Conservation (phyloP, 2,113 vertebrate species). For the Elaphurus davidianus region DNA sequence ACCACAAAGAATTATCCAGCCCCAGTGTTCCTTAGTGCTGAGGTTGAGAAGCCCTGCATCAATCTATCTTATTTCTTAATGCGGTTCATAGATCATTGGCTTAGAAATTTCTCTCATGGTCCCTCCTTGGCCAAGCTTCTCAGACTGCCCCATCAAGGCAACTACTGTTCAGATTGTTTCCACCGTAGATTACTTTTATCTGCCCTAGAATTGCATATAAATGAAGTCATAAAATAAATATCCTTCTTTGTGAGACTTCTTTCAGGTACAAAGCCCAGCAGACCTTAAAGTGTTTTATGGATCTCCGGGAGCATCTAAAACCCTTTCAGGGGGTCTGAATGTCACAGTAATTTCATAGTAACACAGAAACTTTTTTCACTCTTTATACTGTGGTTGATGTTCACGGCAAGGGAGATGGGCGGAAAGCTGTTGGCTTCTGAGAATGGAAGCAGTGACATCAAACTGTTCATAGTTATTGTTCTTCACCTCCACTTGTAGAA, state of each 20-base stretch:
- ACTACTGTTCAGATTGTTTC: background rate
- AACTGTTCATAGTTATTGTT: background rate
- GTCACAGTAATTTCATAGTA: background rate
- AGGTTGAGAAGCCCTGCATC: background rate
- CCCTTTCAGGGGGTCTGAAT: background rate
- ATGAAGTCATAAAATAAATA: background rate
- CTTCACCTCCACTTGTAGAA: background rate
- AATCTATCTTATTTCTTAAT: background rate
- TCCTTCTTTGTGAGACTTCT: background rate
- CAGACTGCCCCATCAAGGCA: accelerated
- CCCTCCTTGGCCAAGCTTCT: background rate
- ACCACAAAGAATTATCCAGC: background rate
- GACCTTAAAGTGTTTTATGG: background rate
- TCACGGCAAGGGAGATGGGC: background rate
- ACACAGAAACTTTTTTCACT: accelerated
- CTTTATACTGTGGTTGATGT: accelerated
- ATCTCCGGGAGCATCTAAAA: background rate
- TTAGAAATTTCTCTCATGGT: background rate
- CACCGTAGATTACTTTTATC: background rate
- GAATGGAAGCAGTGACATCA: too few species aligned
- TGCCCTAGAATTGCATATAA: background rate
- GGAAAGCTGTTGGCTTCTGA: background rate
- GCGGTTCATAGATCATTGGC: background rate
- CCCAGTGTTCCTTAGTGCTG: too few species aligned
- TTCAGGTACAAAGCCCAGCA: background rate